Base-by-base conservation (phyloP, 2,888 invertebrate species). In the Exephanes ischioxanthus region DNA sequence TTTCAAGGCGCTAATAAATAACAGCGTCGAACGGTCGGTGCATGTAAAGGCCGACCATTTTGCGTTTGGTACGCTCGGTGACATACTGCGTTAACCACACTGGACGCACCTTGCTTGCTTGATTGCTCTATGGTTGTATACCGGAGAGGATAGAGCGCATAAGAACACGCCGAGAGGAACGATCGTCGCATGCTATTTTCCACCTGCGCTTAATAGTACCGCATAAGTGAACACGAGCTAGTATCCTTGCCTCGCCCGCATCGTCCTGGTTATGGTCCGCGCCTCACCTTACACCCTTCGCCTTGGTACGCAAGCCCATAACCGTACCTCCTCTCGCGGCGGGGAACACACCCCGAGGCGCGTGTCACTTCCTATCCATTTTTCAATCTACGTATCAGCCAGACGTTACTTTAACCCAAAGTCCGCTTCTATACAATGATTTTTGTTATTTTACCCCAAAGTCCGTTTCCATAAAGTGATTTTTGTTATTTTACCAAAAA, bases 231-330 rank as follows among this genome's bases (percentile, higher is more conserved):
- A 41, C 37, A 58, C 48, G 61, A 58, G 19, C 75, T 37, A 33
- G 75, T 63, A 73, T 77, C 72, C 73, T 81, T 68, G 41, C 26
- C 61, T 53, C 73, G 61, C 84, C 84, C 84, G 84, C 84, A 84
- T 84, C 81, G 53, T 68, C 48, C 14, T 77, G 61, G 63, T 22
- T 76, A 51, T 30, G 72, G 63, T 26, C 72, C 66, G 58, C 41
- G 80, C 67, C 26, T 77, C 77, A 61, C 58, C 72, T 76, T 68
- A 76, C 67, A 73, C 61, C 77, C 72, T 72, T 71, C 22, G 51
- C 26, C 80, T 30, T 77, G 33, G 66, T 53, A 80, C 68, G 16
- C 55, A 77, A 37, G 16, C 33, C 73, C 78, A 70, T 63, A 48
- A 22, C 71, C 71, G 19, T 19, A 9, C 41, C 41, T 11, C 3